Evolutionary conservation across 2,888 invertebrate species (phyloP), one percentile per base, ranked within the genome.

Genomic region (Caenorhabditis zanzibari): DNA sequence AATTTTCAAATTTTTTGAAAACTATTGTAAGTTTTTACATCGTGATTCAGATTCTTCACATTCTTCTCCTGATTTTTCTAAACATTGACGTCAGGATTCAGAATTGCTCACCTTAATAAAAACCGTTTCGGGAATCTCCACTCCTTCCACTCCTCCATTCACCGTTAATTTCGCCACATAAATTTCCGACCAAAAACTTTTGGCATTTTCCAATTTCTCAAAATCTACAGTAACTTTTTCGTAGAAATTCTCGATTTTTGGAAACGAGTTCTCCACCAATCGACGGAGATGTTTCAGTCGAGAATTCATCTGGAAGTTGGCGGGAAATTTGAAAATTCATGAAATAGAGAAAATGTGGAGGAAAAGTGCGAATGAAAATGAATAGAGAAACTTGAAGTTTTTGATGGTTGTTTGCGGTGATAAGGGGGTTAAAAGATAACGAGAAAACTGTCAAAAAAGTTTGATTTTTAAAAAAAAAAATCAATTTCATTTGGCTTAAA

Each of bases 121-220:
- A 19, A 82, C 66, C 9, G 16, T 28, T 16, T 38, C 58, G 19
- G 82, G 82, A 3, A 75, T 22, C 4, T 19, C 14, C 19, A 24
- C 59, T 0, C n/a, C 49, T 6, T 38, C 44, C 2, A 10, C 14
- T 10, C 41, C 71, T 14, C 61, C 35, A 10, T 71, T 35, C 2
- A 44, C 44, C 16, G 22, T 56, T 44, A 81, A n/a, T 16, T 44
- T 52, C 1, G 76, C 82, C 41, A 75, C 26, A 52, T 76, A 82
- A 28, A 76, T 64, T 32, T 82, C 82, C 24, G 82, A 82, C 82
- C 82, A 82, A 58, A 82, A 82, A 28, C 82, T 82, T 41, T 82
- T 82, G 12, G 77, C 77, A 32, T 82, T 77, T 14, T 82, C 79
- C 35, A 73, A 19, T 22, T 47, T 68, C 26, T 74, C 82, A 22